These are phyloP conservation scores for Pipistrellus pipistrellus DNA, from an alignment of 2,797 vertebrate genomes.

Conservation along the genomic window DNA sequence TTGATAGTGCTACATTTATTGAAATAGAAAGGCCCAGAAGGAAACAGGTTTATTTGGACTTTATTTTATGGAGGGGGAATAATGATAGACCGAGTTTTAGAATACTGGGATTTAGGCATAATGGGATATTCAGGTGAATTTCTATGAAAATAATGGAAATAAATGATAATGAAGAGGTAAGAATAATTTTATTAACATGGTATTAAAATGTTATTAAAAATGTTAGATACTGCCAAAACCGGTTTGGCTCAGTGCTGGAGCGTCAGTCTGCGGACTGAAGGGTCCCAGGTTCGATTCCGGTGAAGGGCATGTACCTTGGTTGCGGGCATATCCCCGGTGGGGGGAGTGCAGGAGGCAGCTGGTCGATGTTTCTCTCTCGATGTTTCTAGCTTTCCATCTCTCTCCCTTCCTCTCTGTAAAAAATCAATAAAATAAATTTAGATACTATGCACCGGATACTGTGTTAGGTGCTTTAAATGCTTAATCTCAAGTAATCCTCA, in stretches of 20 bases:
- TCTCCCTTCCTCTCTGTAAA: too few relatives aligned
- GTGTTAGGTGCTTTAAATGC: slow-evolving; percentile 22
- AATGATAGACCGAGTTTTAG: slow-evolving; percentile 45
- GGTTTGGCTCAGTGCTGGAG: too few relatives aligned
- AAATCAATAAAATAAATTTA: background rate
- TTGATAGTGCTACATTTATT: slow-evolving; percentile 4
- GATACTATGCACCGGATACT: background rate
- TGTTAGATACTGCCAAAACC: too few relatives aligned
- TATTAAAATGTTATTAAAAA: too few relatives aligned
- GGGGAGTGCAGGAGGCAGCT: too few relatives aligned
- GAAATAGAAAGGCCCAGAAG: slow-evolving; percentile 11
- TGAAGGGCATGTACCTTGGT: too few relatives aligned
- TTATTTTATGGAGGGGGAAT: background rate
- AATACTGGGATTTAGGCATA: background rate
- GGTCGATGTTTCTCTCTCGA: too few relatives aligned
- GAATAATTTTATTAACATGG: slow-evolving; percentile 48
- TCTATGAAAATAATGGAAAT: slow-evolving; percentile 32
- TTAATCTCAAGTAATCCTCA: slow-evolving; percentile 15
- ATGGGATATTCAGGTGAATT: background rate
- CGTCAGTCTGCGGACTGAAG: fast-evolving
- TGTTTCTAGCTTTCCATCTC: too few relatives aligned
- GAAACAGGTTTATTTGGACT: background rate
- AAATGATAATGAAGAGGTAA: slow-evolving; percentile 37
- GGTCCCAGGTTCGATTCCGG: too few relatives aligned
- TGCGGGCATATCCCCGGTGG: too few relatives aligned